These are phyloP conservation scores for Taphrorychus bicolor DNA, from an alignment of 2,888 invertebrate genomes.

Conservation along the genomic window DNA sequence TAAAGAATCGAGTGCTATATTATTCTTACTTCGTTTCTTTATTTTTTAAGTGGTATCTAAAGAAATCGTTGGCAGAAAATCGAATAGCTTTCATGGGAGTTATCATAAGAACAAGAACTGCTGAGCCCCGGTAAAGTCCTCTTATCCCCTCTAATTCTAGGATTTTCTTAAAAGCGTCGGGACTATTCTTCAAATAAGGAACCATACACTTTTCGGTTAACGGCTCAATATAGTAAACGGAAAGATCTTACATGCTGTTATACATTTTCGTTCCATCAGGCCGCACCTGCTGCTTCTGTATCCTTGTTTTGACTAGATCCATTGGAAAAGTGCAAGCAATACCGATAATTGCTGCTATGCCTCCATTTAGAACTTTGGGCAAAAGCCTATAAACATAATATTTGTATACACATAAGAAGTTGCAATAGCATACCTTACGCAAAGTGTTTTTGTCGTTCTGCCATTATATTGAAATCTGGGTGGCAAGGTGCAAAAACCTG, in stretches of 20 bases:
- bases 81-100: constrained; percentile 99
- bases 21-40: constrained; percentile 74
- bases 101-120: constrained; percentile 94
- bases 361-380: constrained; percentile 97
- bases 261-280: constrained; percentile 92
- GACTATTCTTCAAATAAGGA: constrained; percentile 73
- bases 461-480: too few relatives aligned
- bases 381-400: constrained; percentile 70
- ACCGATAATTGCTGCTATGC: constrained; percentile 97
- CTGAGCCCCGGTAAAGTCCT: constrained; percentile 98
- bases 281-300: constrained; percentile 95
- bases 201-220: too few relatives aligned
- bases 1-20: too few relatives aligned
- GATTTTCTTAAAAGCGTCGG: constrained; percentile 95
- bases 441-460: constrained; percentile 33
- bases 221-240: neutral
- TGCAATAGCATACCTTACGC: too few relatives aligned
- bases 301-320: constrained; percentile 95
- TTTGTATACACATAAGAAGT: too few relatives aligned
- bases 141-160: constrained; percentile 93
- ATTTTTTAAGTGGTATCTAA: constrained; percentile 82
- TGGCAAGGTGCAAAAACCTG: too few relatives aligned
- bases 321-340: constrained; percentile 97
- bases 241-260: constrained; percentile 80
- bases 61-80: constrained; percentile 96